phyloP scores from a whole-genome alignment of 2,797 vertebrate species.

The Poeciliopsis turneri region DNA sequence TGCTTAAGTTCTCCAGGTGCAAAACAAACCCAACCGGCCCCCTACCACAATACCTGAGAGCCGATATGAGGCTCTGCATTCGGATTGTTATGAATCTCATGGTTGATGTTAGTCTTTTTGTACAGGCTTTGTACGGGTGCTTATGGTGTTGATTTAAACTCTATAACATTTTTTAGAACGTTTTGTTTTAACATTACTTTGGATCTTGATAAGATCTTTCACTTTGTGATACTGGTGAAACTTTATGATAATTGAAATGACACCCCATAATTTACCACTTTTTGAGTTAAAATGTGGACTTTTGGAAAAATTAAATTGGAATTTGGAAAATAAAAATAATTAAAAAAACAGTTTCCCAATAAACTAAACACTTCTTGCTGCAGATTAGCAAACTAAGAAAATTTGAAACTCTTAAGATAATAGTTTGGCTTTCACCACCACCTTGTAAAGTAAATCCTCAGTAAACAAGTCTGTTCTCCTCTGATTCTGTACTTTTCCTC shows the following conservation, averaged over 20 bases:
- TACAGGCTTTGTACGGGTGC: not conserved
- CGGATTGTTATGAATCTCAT: not conserved
- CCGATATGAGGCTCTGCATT: not conserved
- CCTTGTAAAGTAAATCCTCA: not conserved
- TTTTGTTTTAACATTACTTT: not conserved
- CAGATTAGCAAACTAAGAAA: not conserved
- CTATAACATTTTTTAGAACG: not conserved
- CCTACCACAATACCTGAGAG: not conserved
- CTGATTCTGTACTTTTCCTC: not conserved
- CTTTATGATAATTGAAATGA: not conserved
- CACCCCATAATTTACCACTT: not conserved
- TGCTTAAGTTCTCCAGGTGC: not conserved
- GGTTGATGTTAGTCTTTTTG: not conserved
- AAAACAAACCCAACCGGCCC: not conserved
- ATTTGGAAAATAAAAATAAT: not conserved
- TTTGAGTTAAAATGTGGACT: not conserved
- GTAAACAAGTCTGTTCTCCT: not conserved
- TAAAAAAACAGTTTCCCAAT: not conserved
- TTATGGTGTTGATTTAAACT: not conserved
- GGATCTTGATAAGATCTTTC: not conserved
- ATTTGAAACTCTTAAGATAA: not conserved
- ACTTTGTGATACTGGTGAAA: not conserved
- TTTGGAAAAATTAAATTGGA: not conserved
- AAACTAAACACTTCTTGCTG: not conserved
- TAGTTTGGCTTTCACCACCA: not conserved